A percentile compares a stretch with the other conserved stretches of the same genome.
phyloP scores from a whole-genome alignment of 2,888 invertebrate genomes.

The Cryptophagus acutangulus region DNA sequence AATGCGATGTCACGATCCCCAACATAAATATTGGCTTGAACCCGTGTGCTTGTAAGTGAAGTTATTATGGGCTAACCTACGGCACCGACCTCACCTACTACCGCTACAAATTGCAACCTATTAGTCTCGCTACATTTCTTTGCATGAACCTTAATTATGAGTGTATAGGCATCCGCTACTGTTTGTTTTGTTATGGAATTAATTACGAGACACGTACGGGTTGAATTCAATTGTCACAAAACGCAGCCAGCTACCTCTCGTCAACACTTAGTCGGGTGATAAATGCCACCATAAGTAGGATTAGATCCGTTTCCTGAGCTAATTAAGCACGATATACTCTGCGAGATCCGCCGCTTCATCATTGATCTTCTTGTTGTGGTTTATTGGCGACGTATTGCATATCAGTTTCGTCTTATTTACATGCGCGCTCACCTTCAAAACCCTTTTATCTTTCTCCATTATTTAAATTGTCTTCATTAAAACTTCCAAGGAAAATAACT shows the following conservation, averaged over 20 bases:
- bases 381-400: slow-evolving; percentile 35
- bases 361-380: slow-evolving; percentile 39
- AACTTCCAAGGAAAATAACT: slow-evolving; percentile 39
- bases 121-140: slow-evolving; percentile 40
- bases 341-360: slow-evolving; percentile 23
- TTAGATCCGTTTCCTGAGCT: slow-evolving; percentile 18
- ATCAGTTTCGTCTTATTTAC: slow-evolving; percentile 35
- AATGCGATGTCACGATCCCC: slow-evolving; percentile 44
- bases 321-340: slow-evolving; percentile 30
- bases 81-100: slow-evolving; percentile 40
- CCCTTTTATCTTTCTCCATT: slow-evolving; percentile 37
- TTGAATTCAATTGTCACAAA: not conserved
- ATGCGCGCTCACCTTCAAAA: slow-evolving; percentile 36
- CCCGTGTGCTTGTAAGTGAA: slow-evolving; percentile 38
- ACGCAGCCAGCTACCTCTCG: not conserved
- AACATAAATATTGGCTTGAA: slow-evolving; percentile 42
- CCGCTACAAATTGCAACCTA: slow-evolving; percentile 40
- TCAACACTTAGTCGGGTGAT: slow-evolving; percentile 4
- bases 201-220: slow-evolving; percentile 8
- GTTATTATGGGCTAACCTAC: slow-evolving; percentile 43
- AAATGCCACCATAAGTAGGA: slow-evolving; percentile 18
- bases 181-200: slow-evolving; percentile 1
- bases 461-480: slow-evolving; percentile 43
- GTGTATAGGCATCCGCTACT: slow-evolving; percentile 15
- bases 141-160: slow-evolving; percentile 9